Evolutionary conservation across 2,888 invertebrate genomes (phyloP).

Genomic region (Limnephilus auricula): DNA sequence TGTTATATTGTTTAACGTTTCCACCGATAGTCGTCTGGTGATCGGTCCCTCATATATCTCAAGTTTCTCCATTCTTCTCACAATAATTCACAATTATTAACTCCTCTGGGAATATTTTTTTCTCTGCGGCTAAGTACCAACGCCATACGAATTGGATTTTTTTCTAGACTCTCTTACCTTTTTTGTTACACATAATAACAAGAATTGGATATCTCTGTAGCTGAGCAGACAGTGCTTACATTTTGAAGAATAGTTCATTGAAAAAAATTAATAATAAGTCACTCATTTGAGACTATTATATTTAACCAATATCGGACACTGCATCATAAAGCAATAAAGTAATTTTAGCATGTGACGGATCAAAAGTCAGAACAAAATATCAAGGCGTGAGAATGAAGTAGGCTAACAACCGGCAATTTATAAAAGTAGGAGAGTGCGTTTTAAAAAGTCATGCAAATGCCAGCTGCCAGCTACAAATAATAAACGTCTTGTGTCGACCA

Average conservation of each 20-base stretch:
- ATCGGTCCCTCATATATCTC: not conserved
- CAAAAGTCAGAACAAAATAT: not conserved
- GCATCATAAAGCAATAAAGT: not conserved
- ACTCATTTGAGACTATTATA: not conserved
- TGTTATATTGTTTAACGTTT: not conserved
- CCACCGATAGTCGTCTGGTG: not conserved
- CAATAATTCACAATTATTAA: not conserved
- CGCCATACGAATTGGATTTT: not conserved
- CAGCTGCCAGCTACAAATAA: conserved; percentile 22
- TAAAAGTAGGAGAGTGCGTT: conserved; percentile 15
- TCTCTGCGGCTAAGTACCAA: not conserved
- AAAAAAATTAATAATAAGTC: not conserved
- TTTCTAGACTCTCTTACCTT: not conserved
- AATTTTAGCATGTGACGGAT: not conserved
- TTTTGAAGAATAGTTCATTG: not conserved
- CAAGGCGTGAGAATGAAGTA: not conserved
- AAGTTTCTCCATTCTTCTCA: not conserved
- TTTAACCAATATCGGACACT: not conserved
- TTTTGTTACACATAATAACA: not conserved
- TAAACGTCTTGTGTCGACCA: not conserved
- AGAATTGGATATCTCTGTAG: not conserved
- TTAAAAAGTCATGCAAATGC: conserved; percentile 38
- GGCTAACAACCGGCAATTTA: not conserved
- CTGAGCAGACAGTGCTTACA: not conserved
- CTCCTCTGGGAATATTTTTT: not conserved